Percentiles rank a stretch among this genome's conserved stretches.
These are phyloP conservation scores for Drosophila rubida DNA, from an alignment of 2,888 invertebrate genomes.

Conservation along the genomic window DNA sequence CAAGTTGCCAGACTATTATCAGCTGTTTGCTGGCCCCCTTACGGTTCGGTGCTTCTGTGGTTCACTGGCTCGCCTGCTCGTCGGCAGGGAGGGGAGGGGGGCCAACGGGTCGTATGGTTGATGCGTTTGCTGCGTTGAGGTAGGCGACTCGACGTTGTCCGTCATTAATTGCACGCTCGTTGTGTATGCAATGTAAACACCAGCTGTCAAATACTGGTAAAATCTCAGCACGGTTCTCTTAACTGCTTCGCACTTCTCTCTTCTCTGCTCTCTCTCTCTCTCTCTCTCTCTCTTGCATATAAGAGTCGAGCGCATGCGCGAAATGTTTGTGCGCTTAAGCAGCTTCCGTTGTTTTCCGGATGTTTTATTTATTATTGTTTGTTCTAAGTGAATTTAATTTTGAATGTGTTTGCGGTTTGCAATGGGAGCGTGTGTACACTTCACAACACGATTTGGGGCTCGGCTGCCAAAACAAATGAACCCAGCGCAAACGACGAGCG, in stretches of 20 bases:
- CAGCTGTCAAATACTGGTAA: slow-evolving; percentile 57
- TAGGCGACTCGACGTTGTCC: slow-evolving; percentile 23
- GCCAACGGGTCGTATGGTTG: neutral
- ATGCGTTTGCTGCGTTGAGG: slow-evolving; percentile 1
- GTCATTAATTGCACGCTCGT: slow-evolving; percentile 39
- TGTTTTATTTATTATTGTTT: slow-evolving; percentile 65
- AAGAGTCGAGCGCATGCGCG: slow-evolving; percentile 65
- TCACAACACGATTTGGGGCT: slow-evolving; percentile 13
- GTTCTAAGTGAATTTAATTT: slow-evolving; percentile 58
- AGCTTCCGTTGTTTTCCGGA: slow-evolving; percentile 31
- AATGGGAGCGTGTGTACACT: slow-evolving; percentile 29
- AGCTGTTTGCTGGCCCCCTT: slow-evolving; percentile 56
- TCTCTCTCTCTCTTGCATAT: slow-evolving; percentile 14
- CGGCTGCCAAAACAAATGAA: neutral
- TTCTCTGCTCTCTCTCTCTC: neutral
- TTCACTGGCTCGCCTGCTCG: neutral
- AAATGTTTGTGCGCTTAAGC: neutral
- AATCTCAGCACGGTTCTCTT: slow-evolving; percentile 29
- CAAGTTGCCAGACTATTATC: slow-evolving; percentile 45
- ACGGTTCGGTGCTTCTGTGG: slow-evolving; percentile 12
- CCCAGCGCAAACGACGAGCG: neutral
- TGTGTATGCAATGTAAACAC: slow-evolving; percentile 63
- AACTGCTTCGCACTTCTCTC: too few relatives aligned
- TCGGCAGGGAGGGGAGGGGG: neutral
- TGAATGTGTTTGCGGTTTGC: slow-evolving; percentile 58